Percentiles rank a stretch among this genome's conserved stretches.
These are phyloP conservation scores for Prunella himalayana DNA, from an alignment of 2,113 vertebrate species.

Conservation along the genomic window DNA sequence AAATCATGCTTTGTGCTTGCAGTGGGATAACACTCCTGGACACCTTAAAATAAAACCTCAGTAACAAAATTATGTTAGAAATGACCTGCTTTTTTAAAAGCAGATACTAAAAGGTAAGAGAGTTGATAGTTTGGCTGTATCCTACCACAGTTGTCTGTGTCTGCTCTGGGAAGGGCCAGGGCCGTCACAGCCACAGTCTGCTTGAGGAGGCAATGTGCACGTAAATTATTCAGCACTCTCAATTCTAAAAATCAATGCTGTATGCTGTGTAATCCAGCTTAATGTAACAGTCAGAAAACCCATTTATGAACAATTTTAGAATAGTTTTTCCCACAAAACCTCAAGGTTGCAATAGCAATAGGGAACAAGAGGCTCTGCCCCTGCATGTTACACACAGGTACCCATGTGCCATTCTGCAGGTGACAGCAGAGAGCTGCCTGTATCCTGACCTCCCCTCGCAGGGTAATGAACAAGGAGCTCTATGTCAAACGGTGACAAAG, in stretches of 20 bases:
- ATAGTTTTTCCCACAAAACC: not conserved
- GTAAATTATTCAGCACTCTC: slow-evolving; percentile 33
- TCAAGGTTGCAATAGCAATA: not conserved
- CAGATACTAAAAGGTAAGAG: not conserved
- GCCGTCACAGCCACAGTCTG: not conserved
- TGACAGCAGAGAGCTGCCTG: not conserved
- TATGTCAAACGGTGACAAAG: not conserved
- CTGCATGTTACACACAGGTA: fast-evolving
- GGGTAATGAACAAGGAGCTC: not conserved
- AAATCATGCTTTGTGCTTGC: not conserved
- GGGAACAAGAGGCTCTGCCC: not conserved
- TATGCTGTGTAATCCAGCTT: not conserved
- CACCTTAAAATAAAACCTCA: not conserved
- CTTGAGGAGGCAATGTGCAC: not conserved
- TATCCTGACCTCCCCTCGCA: not conserved
- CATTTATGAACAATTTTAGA: not conserved
- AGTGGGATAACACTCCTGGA: not conserved
- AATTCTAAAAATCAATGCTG: slow-evolving; percentile 12
- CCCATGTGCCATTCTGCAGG: fast-evolving
- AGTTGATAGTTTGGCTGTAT: not conserved
- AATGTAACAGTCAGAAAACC: not conserved
- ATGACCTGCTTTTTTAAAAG: not conserved
- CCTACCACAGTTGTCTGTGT: not conserved
- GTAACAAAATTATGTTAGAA: not conserved
- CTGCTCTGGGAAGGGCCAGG: not conserved